Evolutionary conservation across 2,888 invertebrate species (phyloP).

Genomic region (Drosophila mettleri): DNA sequence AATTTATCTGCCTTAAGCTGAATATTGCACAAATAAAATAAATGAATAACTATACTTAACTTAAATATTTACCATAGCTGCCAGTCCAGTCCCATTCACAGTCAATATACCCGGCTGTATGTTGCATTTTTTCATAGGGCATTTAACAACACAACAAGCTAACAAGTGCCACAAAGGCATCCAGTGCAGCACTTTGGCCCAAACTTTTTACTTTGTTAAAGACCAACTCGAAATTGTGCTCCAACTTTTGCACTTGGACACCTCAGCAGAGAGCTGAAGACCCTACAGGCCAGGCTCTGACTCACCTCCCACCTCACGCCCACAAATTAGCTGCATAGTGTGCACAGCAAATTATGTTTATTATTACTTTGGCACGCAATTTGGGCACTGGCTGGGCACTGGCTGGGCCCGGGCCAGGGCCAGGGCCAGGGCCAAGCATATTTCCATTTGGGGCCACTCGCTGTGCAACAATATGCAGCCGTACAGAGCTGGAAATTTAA

Average conservation of each 20-base stretch:
- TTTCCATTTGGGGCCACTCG: conserved; percentile 19
- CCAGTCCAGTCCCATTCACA: background rate
- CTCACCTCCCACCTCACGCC: conserved; percentile 5
- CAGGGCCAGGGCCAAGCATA: conserved; percentile 9
- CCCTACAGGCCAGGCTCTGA: conserved; percentile 3
- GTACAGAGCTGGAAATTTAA: conserved; percentile 72
- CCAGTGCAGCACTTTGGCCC: conserved; percentile 42
- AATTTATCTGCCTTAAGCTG: too few relatives aligned
- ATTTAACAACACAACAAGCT: conserved; percentile 34
- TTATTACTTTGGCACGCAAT: conserved; percentile 77
- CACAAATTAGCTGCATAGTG: conserved; percentile 66
- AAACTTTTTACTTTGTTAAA: conserved; percentile 78
- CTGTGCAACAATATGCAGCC: conserved; percentile 20
- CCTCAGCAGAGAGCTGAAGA: conserved; percentile 31
- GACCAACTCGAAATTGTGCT: conserved; percentile 62
- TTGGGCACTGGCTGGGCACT: conserved; percentile 22
- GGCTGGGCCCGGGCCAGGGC: too few relatives aligned
- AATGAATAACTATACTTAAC: too few relatives aligned
- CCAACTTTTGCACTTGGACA: conserved; percentile 71
- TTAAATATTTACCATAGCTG: too few relatives aligned
- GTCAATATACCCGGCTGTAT: conserved; percentile 2
- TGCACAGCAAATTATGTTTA: conserved; percentile 78
- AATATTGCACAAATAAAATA: too few relatives aligned
- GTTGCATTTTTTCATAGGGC: conserved; percentile 17
- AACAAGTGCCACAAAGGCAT: conserved; percentile 49